Base-by-base conservation (phyloP, 1,140 invertebrate species). In the Bombus difficillimus region DNA sequence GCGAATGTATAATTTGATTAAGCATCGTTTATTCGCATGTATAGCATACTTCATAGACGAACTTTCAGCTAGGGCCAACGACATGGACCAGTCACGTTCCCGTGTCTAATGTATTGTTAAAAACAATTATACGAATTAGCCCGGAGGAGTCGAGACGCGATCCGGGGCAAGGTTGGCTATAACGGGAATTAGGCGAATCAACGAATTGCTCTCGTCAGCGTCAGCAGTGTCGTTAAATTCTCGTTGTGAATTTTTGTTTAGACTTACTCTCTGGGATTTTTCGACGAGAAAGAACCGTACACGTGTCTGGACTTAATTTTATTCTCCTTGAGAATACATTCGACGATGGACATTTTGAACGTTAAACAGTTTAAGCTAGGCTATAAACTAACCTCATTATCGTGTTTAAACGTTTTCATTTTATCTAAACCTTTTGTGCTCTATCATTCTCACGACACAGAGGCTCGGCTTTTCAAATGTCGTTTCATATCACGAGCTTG, bases 91-190 rank as follows among this genome's bases (percentile, higher is more conserved):
- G 5, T 15, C n/a, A 3, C 39, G 69, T 62, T 73, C 53, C 15
- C 68, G 34, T 62, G 53, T 25, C 9, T 37, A 39, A 15, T 64
- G 28, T 57, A 73, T 73, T 73, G 80, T 81, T 59, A 43, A 81
- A 81, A 81, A 81, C 69, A 81, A 81, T 81, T 81, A 81, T 73
- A 62, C 80, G 62, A 81, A 81, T 81, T 81, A 81, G 80, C n/a
- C 28, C 18, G 53, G 25, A 73, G 80, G 12, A 81, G 57, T 5
- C 2, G 69, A 53, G 69, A 57, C 69, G 22, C 69, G 69, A 81
- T 81, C 57, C 69, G 68, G 80, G 37, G 80, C 80, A 81, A 81
- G 80, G 80, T 28, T 81, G 53, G 68, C 68, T 81, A 81, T 81
- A 81, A 81, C 80, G 80, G 34, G 80, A 81, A 81, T 81, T 81